Evolutionary conservation across 2,888 invertebrate species (phyloP), one percentile per base, ranked within the genome.

Genomic region (Portevinia maculata): DNA sequence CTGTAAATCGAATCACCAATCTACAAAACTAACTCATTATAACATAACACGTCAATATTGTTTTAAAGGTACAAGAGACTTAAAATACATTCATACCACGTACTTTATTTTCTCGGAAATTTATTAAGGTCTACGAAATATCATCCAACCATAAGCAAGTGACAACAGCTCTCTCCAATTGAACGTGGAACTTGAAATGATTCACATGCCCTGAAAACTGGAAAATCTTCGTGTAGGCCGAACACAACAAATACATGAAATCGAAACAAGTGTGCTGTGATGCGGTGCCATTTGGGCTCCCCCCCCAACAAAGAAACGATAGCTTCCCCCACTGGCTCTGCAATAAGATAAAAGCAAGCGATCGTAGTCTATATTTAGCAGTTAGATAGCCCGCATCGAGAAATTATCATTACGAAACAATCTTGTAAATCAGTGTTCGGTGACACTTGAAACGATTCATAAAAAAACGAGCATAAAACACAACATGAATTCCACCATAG

Each of bases 341-440:
- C 32, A 46, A 21, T 5, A 41, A 34, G 15, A 34, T 5, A 59
- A 21, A 53, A 32, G 24, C 24, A 52, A 48, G 50, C 52, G 30
- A 46, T 69, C 39, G 34, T 37, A 50, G 34, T 50, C 76, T 83
- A 83, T 71, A 60, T 71, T 70, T 76, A 71, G 53, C n/a, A 46
- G 53, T 62, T 32, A 53, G 53, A 74, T 32, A 55, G 39, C 65
- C 81, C 81, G 76, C 81, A 71, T 76, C 37, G 55, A 59, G 60
- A 17, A 30, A 55, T 60, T 60, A 76, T 76, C 62, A 75, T 79
- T 75, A 83, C 71, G 39, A 76, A 71, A 65, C 65, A 83, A 83
- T 76, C 76, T 65, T 75, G 48, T 83, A 83, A 83, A 83, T 83
- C 81, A 83, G 76, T 65, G 41, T 71, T 70, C 48, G 75, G 81